A percentile compares a stretch with the other conserved stretches of the same genome.
phyloP scores from a whole-genome alignment of 2,113 vertebrate species.

The Mesoclemmys tuberculata region DNA sequence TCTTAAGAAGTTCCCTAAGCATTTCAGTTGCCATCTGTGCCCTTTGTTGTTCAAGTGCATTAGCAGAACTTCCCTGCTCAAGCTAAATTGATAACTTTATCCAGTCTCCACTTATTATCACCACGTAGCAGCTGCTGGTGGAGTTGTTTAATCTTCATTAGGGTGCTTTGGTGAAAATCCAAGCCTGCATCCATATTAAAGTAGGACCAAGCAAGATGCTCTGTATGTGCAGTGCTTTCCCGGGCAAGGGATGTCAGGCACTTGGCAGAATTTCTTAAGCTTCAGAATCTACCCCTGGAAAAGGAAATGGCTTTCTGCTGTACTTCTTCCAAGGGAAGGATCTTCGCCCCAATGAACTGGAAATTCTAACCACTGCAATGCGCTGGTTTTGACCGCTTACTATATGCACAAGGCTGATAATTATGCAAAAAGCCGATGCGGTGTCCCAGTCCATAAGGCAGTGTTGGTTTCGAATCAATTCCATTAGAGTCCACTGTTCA shows the following conservation, averaged over 20 bases:
- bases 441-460: background rate
- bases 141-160: slow-evolving; percentile 38
- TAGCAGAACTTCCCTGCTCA: slow-evolving; percentile 39
- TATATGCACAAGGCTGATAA: background rate
- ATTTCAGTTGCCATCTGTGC: slow-evolving; percentile 62
- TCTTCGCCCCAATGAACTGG: background rate
- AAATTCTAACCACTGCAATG: background rate
- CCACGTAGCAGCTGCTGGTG: slow-evolving; percentile 27
- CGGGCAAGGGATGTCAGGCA: background rate
- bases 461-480: background rate
- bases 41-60: slow-evolving; percentile 48
- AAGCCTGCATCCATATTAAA: background rate
- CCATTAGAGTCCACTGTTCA: background rate
- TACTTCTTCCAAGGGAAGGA: background rate
- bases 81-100: slow-evolving; percentile 41
- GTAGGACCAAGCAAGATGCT: background rate
- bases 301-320: background rate
- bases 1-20: slow-evolving; percentile 59
- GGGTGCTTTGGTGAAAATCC: slow-evolving; percentile 13
- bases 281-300: background rate
- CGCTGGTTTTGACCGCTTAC: background rate
- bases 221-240: background rate
- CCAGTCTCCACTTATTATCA: slow-evolving; percentile 10
- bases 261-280: accelerated
- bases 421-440: background rate